A percentile compares a stretch with the other conserved stretches of the same genome.
Evolutionary conservation across 2,797 vertebrate species (phyloP).

Genomic region (Pangasius djambal): DNA sequence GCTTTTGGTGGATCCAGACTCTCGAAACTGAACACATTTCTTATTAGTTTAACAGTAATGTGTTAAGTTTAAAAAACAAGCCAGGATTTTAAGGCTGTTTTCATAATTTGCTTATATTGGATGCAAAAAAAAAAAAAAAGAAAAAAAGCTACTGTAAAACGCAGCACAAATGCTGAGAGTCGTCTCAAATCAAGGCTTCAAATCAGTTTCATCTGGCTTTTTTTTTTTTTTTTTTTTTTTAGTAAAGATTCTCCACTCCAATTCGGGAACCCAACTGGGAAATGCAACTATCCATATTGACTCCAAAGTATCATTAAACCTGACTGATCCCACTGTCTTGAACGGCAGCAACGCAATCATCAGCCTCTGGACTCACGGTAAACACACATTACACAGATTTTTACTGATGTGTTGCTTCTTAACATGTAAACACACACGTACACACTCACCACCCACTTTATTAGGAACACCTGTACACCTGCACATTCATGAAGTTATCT

Average conservation of each 20-base stretch:
- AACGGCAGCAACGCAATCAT: not conserved
- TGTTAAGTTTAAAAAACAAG: too few relatives aligned
- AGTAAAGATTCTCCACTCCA: not conserved
- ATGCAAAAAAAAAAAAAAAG: not conserved
- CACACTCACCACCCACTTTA: too few relatives aligned
- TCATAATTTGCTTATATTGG: not conserved
- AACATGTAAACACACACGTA: not conserved
- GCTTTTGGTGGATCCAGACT: not conserved
- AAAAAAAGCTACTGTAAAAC: not conserved
- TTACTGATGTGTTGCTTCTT: not conserved
- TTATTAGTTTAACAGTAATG: not conserved
- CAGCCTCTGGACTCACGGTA: not conserved
- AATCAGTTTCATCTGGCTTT: not conserved
- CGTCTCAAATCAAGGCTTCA: not conserved
- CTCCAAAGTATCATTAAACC: not conserved
- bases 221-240: not conserved
- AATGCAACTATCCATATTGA: accelerated
- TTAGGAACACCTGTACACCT: too few relatives aligned
- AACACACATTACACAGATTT: not conserved
- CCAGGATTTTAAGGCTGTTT: not conserved
- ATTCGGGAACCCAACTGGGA: not conserved
- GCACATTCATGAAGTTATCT: too few relatives aligned
- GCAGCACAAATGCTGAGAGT: too few relatives aligned
- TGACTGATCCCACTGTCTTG: not conserved
- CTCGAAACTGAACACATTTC: not conserved